Conservation (phyloP, 2,888 invertebrate species). For the Drosophila acutilabella region DNA sequence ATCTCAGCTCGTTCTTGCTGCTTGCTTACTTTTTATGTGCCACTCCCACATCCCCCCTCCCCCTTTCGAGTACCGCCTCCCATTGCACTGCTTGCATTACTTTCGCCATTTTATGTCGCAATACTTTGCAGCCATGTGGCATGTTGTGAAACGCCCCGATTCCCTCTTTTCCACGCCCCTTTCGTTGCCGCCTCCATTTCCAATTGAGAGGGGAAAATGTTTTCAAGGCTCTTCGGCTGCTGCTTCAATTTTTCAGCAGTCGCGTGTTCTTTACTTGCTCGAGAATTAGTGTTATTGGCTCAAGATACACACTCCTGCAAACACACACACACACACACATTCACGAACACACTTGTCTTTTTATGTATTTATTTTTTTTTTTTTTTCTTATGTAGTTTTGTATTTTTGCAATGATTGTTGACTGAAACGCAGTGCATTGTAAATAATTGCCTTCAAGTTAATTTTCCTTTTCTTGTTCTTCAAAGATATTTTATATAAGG, state of each 20-base stretch:
- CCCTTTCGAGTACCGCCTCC: neutral
- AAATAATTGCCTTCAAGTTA: conserved; percentile 45
- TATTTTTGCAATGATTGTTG: conserved; percentile 29
- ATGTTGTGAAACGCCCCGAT: conserved; percentile 35
- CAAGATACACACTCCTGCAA: conserved; percentile 31
- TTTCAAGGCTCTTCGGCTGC: conserved; percentile 18
- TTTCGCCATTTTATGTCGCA: conserved; percentile 57
- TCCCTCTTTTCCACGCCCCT: neutral
- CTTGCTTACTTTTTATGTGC: conserved; percentile 40
- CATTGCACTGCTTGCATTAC: conserved; percentile 37
- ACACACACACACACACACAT: conserved; percentile 8
- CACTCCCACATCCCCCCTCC: conserved; percentile 31
- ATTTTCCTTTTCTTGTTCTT: conserved; percentile 29
- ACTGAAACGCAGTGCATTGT: conserved; percentile 38
- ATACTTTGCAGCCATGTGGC: conserved; percentile 66
- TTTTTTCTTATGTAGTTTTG: neutral
- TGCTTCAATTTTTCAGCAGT: conserved; percentile 42
- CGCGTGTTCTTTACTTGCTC: conserved; percentile 39
- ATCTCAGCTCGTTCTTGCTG: conserved; percentile 19
- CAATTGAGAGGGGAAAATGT: conserved; percentile 6
- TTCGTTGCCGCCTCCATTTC: conserved; percentile 8
- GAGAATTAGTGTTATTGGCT: conserved; percentile 64
- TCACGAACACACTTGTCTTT: conserved; percentile 14
- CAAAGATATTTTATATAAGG: conserved; percentile 2
- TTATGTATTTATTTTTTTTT: neutral